A percentile compares a stretch with the other conserved stretches of the same genome.
Evolutionary conservation across 2,797 vertebrate species (phyloP).

Genomic region (Natrix natrix): DNA sequence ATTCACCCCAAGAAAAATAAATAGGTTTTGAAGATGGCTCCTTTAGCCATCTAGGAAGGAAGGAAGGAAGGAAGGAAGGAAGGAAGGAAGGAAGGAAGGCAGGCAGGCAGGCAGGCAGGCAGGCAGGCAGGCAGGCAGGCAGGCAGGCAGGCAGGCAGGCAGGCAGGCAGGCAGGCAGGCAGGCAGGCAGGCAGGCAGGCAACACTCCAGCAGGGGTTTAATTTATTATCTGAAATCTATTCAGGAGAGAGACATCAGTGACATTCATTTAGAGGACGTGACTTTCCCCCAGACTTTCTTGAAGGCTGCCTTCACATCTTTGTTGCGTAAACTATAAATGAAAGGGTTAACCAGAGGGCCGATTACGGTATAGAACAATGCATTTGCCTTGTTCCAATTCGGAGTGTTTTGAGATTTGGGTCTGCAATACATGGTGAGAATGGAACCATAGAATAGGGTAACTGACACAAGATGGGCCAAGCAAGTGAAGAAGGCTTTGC

Average conservation of each 20-base stretch:
- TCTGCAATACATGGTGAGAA: slow-evolving; percentile 40
- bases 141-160: no score
- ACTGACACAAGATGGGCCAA: slow-evolving; percentile 49
- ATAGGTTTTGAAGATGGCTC: no score
- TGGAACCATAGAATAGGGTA: slow-evolving; percentile 31
- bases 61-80: no score
- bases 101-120: no score
- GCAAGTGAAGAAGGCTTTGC: slow-evolving; percentile 55
- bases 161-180: no score
- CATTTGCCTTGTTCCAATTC: slow-evolving; percentile 45
- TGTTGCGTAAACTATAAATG: slow-evolving; percentile 50
- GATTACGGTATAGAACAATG: slow-evolving; percentile 48
- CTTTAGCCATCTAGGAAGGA: no score
- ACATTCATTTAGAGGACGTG: background rate
- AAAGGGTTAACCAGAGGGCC: slow-evolving; percentile 37
- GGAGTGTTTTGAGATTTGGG: slow-evolving; percentile 39
- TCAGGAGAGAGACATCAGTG: background rate
- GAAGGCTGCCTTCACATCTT: slow-evolving; percentile 51
- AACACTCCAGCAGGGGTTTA: background rate
- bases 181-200: no score
- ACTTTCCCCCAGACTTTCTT: background rate
- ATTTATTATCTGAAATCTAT: background rate
- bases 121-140: no score
- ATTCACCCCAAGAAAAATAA: no score
- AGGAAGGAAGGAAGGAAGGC: no score